A percentile compares a stretch with the other conserved stretches of the same genome.
phyloP scores from a whole-genome alignment of 2,888 invertebrate genomes.

The Helobdella robusta region DNA sequence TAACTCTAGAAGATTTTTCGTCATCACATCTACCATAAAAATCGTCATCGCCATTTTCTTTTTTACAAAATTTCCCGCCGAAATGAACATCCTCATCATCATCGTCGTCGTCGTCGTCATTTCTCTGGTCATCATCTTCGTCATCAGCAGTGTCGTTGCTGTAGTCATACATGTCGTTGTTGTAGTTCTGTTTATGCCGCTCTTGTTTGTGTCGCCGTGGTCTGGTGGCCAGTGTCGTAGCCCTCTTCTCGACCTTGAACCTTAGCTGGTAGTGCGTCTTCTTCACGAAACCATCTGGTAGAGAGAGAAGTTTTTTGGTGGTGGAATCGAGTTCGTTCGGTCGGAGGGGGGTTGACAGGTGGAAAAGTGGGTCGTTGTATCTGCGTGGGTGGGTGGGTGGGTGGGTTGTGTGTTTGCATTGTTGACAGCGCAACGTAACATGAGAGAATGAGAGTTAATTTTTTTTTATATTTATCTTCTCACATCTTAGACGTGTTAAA shows the following conservation, averaged over 20 bases:
- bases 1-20: constrained; percentile 3
- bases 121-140: no score
- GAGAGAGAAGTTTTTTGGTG: constrained; percentile 54
- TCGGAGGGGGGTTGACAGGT: constrained; percentile 66
- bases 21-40: background rate
- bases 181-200: no score
- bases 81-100: no score
- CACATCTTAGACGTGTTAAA: no score
- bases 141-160: no score
- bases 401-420: background rate
- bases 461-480: no score
- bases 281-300: constrained; percentile 10
- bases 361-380: constrained; percentile 71
- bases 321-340: constrained; percentile 66
- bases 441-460: background rate
- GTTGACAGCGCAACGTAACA: background rate
- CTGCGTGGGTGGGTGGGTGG: constrained; percentile 45
- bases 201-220: background rate
- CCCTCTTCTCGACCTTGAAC: background rate
- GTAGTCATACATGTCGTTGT: no score
- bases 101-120: no score
- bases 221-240: background rate
- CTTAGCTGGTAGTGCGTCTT: background rate
- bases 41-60: constrained; percentile 3
- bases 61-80: no score